These are phyloP conservation scores for Glaucopsyche alexis DNA, from an alignment of 2,888 invertebrate species.

Conservation along the genomic window DNA sequence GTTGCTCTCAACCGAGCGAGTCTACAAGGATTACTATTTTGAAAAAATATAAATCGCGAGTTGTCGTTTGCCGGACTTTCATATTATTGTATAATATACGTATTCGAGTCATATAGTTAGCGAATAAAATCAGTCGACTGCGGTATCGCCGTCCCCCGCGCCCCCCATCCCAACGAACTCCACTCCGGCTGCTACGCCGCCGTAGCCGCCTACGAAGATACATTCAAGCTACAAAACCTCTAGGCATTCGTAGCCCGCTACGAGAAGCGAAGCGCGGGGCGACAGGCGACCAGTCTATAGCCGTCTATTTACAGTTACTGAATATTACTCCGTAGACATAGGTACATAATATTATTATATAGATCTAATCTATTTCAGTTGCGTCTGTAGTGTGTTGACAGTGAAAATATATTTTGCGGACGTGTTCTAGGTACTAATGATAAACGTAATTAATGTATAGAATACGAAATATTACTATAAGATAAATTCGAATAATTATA, in stretches of 20 bases:
- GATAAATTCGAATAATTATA: neutral
- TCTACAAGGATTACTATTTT: neutral
- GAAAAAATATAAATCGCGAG: neutral
- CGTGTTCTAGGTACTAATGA: constrained; percentile 15
- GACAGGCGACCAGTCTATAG: neutral
- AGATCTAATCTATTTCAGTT: neutral
- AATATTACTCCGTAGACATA: constrained; percentile 12
- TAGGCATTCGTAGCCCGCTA: neutral
- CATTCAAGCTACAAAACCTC: too few relatives aligned
- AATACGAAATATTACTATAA: neutral
- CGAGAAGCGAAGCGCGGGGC: neutral
- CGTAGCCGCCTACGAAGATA: neutral
- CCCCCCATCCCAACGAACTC: too few relatives aligned
- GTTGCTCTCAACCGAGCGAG: neutral
- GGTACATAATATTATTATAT: constrained; percentile 21
- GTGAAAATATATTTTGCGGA: constrained; percentile 59
- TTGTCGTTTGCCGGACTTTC: neutral
- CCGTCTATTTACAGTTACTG: constrained; percentile 30
- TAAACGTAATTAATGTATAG: constrained; percentile 23
- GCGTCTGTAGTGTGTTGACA: constrained; percentile 50
- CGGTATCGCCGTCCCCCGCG: too few relatives aligned
- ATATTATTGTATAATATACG: neutral
- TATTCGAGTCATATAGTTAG: too few relatives aligned
- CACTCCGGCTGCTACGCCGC: neutral
- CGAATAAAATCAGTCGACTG: too few relatives aligned